Evolutionary conservation across 2,888 invertebrate genomes (phyloP), one percentile per base, ranked within the genome.

Genomic region (Diarsia brunnea): DNA sequence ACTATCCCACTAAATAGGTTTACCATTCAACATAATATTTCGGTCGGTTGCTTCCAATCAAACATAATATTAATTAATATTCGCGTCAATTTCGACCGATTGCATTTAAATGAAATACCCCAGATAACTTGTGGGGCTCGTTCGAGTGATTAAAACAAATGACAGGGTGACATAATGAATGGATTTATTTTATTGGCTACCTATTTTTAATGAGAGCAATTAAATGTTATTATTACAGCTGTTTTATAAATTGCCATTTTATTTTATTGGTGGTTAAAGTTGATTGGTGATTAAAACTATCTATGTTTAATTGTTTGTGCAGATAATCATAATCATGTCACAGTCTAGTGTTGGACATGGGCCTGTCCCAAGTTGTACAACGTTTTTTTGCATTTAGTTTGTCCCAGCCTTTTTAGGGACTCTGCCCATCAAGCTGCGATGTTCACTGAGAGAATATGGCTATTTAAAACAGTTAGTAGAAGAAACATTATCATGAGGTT

Each of bases 61-160:
- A 81, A 79, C 69, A 73, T 73, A 63, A 60, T 63, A 79, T 76
- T 81, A 81, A 84, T 87, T 87, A 78, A 81, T 87, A 84, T 77
- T 73, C 69, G 49, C 63, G 76, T 85, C 75, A 67, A 85, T 81
- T 87, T 81, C 86, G 51, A 61, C 71, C 74, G 87, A 86, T 79
- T 79, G 84, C 69, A 63, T 81, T 75, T 74, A 83, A 84, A 82
- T 82, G 49, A 83, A 84, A 73, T 73, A 76, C 69, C 58, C 55
- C 68, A 49, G 70, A 75, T 78, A 81, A 87, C 73, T 79, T 73
- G 85, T 70, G 77, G 77, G 66, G 24, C 69, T 55, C 68, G n/a
- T 68, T 75, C 53, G 68, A 77, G 71, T 81, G 84, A 85, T 84
- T 84, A 84, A 85, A 85, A 73, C 58, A 84, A 81, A 77, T 83